A percentile compares a stretch with the other conserved stretches of the same genome.
These are phyloP conservation scores for Temnothorax unifasciatus DNA, from an alignment of 2,888 invertebrate species.

Conservation along the genomic window DNA sequence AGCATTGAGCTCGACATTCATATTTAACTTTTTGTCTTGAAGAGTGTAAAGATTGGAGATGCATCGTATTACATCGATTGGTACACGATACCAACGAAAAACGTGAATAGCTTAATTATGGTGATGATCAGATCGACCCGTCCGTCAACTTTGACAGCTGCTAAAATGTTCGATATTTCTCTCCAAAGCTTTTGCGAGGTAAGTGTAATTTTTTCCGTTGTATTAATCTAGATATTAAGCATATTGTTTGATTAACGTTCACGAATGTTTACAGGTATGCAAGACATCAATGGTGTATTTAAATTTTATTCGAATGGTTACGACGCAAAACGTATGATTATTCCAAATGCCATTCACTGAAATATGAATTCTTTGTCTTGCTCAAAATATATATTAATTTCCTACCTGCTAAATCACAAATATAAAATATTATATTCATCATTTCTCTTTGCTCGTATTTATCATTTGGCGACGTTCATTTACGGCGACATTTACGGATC, in stretches of 20 bases:
- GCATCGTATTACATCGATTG: conserved; percentile 73
- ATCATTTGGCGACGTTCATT: background rate
- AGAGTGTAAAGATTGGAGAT: conserved; percentile 75
- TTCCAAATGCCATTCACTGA: background rate
- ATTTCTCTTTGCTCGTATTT: background rate
- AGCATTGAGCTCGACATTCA: conserved; percentile 27
- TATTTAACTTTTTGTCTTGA: conserved; percentile 63
- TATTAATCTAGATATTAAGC: conserved; percentile 1
- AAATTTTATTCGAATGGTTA: conserved; percentile 79
- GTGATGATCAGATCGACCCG: conserved; percentile 78
- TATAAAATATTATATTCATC: conserved; percentile 29
- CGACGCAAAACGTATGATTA: conserved; percentile 45
- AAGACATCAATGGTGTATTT: conserved; percentile 81
- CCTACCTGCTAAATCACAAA: conserved; percentile 9
- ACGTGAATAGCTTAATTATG: conserved; percentile 72
- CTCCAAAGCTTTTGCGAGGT: conserved; percentile 80
- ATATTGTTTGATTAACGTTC: background rate
- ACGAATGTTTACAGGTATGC: conserved; percentile 72
- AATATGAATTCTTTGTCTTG: conserved; percentile 21
- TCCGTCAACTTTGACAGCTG: conserved; percentile 79
- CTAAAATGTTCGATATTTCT: conserved; percentile 81
- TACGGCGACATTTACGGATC: background rate
- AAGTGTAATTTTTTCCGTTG: conserved; percentile 36
- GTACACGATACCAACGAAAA: conserved; percentile 75
- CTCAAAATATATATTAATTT: conserved; percentile 31